Evolutionary conservation across 2,797 vertebrate species (phyloP), one percentile per base, ranked within the genome.

Genomic region (Falco berigora): DNA sequence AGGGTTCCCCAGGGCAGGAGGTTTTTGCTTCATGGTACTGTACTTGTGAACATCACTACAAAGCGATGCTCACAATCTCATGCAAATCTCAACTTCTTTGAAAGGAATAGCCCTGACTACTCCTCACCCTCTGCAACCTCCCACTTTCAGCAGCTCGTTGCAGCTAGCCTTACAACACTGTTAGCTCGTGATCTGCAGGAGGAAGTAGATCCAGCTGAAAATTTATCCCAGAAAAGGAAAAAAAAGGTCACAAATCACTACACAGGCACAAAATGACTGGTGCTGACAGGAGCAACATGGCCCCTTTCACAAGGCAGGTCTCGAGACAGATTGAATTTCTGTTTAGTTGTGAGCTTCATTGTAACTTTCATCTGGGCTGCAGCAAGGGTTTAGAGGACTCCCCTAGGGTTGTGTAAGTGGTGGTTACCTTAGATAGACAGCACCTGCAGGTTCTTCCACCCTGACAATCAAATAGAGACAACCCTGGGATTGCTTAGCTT

Each of bases 1-100:
- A 28, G 0, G 17, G 3, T 34, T 73, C 8, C 7, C 28, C 4
- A 1, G 13, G 20, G 7, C 17, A 67, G 12, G 8, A 55, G 61
- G 10, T 68, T 18, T 6, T 46, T 63, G 4, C 28, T 68, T 58
- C 63, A 16, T n/a, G 47, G 5, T 49, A 21, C 11, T 40, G 14
- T 49, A 14, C 20, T 84, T 56, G 23, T 18, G 67, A 67, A 34
- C 19, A 38, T 14, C 17, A 62, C 44, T 73, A 9, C 7, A 52
- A 63, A 44, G 24, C 3, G 10, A 67, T 61, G 47, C 11, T 61
- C 14, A 36, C 34, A 44, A 58, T 21, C 21, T 28, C 50, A 47
- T 24, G 18, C 6, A 75, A 46, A 69, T 46, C 55, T 56, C 25
- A 52, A 46, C 14, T 34, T 34, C n/a, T 73, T 49, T 55, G 42